Base-by-base conservation (phyloP, 1,140 invertebrate genomes). In the Dolichoris vasculosae region DNA sequence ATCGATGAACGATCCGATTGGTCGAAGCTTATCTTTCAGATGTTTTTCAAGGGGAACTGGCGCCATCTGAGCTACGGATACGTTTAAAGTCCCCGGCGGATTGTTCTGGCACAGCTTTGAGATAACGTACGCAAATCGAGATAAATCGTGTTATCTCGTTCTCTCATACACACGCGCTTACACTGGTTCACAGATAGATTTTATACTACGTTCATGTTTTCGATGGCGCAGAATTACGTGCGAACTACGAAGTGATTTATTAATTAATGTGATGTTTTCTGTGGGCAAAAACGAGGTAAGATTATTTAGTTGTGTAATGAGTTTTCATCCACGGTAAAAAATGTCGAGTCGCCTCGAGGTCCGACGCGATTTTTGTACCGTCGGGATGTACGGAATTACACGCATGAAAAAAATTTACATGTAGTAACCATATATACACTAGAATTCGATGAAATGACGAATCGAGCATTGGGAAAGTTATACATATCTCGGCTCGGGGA, bases 251-350 rank as follows among this genome's bases (percentile, higher is more conserved):
- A 89, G 89, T 90, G 87, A 88, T 87, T 88, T 90, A 89, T 71
- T 91, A 91, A 89, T 90, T 88, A 90, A 92, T 93, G 92, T 93
- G 90, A 93, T 93, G 92, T 92, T 93, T 93, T 92, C 89, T 90
- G 83, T 91, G 86, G 87, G 91, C 87, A 91, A 91, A 91, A 90
- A 90, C 91, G 90, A 93, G 92, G 92, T 92, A 87, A 90, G 91
- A 67, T 9, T 67, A 30, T 32, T 2, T 2, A 32, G 51, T 78
- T 59, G 26, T 20, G 51, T 48, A 2, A 38, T 63, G 20, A 38
- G 30, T 38, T 59, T 38, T 30, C 4, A 32, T 59, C 40, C 23
- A 1, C 40, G 35, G 0, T 63, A 7, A 63, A 55, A 78, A 78
- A 38, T 63, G 48, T 30, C n/a, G 15, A 63, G 20, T 78, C 32